Conservation (phyloP, 1,140 invertebrate genomes). For the Tetraneura akinire region DNA sequence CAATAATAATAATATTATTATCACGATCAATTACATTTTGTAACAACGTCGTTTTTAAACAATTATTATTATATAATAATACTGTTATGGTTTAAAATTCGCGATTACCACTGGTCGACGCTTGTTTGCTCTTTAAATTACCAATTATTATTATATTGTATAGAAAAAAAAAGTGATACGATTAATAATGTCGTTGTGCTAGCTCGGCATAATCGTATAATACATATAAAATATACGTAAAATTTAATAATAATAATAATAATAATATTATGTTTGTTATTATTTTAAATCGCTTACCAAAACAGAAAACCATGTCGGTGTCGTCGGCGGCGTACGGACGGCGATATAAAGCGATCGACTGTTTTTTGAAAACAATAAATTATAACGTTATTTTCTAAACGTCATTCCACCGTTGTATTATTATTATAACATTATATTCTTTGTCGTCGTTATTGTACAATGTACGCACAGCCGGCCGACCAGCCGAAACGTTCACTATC, state of each 20-base stretch:
- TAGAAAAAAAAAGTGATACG: not conserved
- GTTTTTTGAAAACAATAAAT: not conserved
- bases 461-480: conserved; percentile 9
- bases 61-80: no score
- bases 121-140: not conserved
- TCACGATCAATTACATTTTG: no score
- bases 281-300: no score
- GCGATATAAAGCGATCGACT: not conserved
- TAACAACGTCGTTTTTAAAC: no score
- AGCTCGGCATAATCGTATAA: not conserved
- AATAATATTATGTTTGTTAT: no score
- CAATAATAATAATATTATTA: not conserved
- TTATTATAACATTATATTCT: no score
- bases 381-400: not conserved
- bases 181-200: not conserved
- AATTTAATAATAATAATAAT: not conserved
- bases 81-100: no score
- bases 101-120: no score
- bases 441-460: not conserved
- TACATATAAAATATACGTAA: no score
- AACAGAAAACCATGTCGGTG: not conserved
- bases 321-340: not conserved
- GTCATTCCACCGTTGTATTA: not conserved
- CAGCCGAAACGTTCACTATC: not conserved
- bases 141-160: not conserved